phyloP scores from a whole-genome alignment of 2,797 vertebrate genomes.

The Meda fulgida region DNA sequence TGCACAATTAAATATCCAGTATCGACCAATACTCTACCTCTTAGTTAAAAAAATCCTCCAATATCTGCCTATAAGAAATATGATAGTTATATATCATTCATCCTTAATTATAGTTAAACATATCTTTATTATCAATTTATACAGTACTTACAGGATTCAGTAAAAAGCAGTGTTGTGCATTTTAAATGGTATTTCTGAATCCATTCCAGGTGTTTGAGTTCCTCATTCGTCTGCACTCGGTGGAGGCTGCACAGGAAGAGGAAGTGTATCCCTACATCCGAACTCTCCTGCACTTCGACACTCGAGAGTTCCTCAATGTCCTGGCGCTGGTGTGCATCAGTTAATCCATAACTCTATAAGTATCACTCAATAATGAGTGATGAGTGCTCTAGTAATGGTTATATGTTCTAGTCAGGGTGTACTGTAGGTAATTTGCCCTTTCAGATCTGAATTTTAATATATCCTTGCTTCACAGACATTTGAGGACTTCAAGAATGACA shows the following conservation, averaged over 20 bases:
- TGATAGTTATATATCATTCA: neutral
- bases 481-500: constrained; percentile 98
- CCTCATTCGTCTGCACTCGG: constrained; percentile 89
- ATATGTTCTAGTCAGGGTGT: neutral
- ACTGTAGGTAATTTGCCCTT: neutral
- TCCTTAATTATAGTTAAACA: neutral
- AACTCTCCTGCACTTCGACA: constrained; percentile 94
- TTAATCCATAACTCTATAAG: neutral
- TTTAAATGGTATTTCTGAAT: constrained; percentile 4
- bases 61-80: no score
- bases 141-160: neutral
- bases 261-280: constrained; percentile 90
- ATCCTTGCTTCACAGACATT: constrained; percentile 83
- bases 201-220: constrained; percentile 91
- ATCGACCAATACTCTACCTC: neutral
- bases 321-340: constrained; percentile 88
- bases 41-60: no score
- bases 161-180: neutral
- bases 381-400: neutral
- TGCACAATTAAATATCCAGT: no score
- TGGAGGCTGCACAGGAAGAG: constrained; percentile 84
- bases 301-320: constrained; percentile 95
- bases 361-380: neutral
- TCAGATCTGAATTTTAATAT: neutral
- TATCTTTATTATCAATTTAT: no score